A percentile compares a stretch with the other conserved stretches of the same genome.
phyloP scores from a whole-genome alignment of 2,113 vertebrate genomes.

The Falco punctatus region DNA sequence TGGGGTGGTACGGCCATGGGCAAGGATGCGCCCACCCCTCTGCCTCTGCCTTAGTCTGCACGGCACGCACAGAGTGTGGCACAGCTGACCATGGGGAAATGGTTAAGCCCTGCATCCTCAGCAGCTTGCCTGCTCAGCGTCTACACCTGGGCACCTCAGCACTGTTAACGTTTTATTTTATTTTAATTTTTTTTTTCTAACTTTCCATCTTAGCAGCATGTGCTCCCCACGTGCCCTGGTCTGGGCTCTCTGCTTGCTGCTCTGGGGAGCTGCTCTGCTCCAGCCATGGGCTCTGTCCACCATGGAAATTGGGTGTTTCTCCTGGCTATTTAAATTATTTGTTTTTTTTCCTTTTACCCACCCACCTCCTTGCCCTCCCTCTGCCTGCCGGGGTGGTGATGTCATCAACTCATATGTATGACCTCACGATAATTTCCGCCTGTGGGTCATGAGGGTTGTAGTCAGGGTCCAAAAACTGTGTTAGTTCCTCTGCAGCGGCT shows the following conservation, averaged over 20 bases:
- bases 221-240: background rate
- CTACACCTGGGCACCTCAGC: background rate
- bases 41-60: fast-evolving
- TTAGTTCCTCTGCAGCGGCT: slow-evolving; percentile 48
- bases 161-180: background rate
- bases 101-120: background rate
- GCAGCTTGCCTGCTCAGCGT: background rate
- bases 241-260: background rate
- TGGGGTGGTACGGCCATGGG: fast-evolving
- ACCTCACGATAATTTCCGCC: background rate
- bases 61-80: fast-evolving
- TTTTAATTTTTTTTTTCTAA: background rate
- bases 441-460: background rate
- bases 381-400: background rate
- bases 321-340: background rate
- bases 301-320: background rate
- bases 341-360: slow-evolving; percentile 30
- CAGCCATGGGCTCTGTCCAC: background rate
- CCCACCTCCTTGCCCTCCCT: background rate
- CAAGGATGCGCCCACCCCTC: background rate
- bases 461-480: background rate
- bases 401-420: background rate
- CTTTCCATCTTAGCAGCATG: background rate
- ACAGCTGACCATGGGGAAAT: fast-evolving
- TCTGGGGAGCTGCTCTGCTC: background rate